Base-by-base conservation (phyloP, 2,888 invertebrate genomes). In the Campoplex nolae region DNA sequence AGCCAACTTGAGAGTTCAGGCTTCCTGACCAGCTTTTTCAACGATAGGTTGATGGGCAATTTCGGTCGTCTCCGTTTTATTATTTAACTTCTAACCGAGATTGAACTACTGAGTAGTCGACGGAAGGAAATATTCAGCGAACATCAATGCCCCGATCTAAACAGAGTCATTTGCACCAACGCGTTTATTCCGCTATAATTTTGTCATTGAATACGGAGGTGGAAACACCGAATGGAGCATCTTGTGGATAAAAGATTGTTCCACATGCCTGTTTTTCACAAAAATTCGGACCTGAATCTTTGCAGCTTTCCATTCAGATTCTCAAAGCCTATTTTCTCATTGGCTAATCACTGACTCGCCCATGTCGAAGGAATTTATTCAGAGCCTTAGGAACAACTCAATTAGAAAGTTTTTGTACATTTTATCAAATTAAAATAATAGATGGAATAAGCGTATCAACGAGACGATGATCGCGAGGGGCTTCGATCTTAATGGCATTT, bases 401-500 rank as follows among this genome's bases (percentile, higher is more conserved):
- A 62, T 62, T 62, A 62, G 16, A 62, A 62, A 3, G 32, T 62
- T 62, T 62, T 32, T 62, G 13, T 32, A 62, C 32, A 9, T 67
- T 68, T 38, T 18, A 78, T 45, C 9, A 32, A n/a, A 74, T 45
- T 78, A 11, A 35, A 23, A 38, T 38, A 65, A 51, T 45, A 35
- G 62, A 56, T 73, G 8, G 6, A 58, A 32, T 32, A 35, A 13
- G 42, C 35, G 16, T 45, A 70, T 68, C 58, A 58, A 51, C 23
- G 38, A 54, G n/a, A 65, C 16, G 18, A 84, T 70, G 51, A 71
- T 38, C 67, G 51, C 83, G 79, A 38, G 87, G 86, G 83, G 84
- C 89, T 89, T 90, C 89, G 89, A 90, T 92, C 92, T 93, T 93
- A 94, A 93, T 92, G 91, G 92, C 90, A 91, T 92, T 91, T 90